Evolutionary conservation across 2,797 vertebrate genomes (phyloP).

Genomic region (Pseudomugil gertrudae): DNA sequence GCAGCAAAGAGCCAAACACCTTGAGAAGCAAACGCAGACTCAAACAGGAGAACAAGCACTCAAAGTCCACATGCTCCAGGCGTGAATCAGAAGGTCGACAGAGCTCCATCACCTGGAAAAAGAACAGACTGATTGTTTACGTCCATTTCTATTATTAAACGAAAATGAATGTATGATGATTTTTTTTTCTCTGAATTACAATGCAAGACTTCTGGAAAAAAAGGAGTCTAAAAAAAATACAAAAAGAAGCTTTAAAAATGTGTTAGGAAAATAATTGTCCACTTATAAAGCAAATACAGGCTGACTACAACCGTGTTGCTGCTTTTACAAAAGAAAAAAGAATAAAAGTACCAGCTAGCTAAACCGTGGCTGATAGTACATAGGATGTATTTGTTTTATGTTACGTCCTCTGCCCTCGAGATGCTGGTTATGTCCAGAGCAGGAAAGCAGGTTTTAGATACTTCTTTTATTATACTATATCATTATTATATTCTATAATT

Average conservation of each 20-base stretch:
- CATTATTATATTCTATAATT: no score
- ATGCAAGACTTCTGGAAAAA: no score
- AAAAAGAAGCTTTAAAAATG: background rate
- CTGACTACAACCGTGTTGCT: no score
- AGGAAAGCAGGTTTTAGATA: no score
- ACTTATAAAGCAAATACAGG: background rate
- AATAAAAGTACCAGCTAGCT: no score
- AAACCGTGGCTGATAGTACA: no score
- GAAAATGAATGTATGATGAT: background rate
- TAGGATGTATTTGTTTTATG: no score
- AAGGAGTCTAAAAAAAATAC: background rate
- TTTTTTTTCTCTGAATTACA: no score
- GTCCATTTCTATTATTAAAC: background rate
- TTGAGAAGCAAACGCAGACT: slow-evolving; percentile 91
- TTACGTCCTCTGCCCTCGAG: no score
- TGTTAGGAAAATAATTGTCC: background rate
- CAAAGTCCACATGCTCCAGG: slow-evolving; percentile 95
- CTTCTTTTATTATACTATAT: no score
- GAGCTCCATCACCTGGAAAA: slow-evolving; percentile 89
- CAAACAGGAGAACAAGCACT: slow-evolving; percentile 93
- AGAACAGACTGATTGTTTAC: background rate
- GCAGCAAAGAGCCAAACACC: slow-evolving; percentile 92
- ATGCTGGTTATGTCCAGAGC: no score
- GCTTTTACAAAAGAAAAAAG: no score
- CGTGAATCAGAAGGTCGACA: slow-evolving; percentile 94